Evolutionary conservation across 1,140 invertebrate species (phyloP), one percentile per base, ranked within the genome.

Genomic region (Cecropterus lyciades): DNA sequence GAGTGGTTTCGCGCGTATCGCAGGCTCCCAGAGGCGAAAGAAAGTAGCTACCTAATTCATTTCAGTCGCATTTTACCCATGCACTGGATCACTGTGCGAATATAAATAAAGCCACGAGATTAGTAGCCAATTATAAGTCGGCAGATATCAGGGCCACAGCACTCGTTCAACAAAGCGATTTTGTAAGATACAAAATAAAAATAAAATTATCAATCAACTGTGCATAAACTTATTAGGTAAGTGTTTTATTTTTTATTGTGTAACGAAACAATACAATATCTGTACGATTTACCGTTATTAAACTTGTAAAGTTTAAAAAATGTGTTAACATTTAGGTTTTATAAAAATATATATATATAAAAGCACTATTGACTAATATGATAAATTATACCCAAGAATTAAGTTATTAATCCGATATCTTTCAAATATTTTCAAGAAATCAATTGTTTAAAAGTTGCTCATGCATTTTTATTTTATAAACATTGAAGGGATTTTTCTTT

Each of bases 61-160:
- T 82, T 88, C 85, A 87, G 84, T 89, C 79, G 79, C 77, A 80
- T 75, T 78, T 76, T 77, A 72, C 53, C 67, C 79, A 79, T 77
- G 78, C 78, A 74, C 63, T 74, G 70, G 78, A 77, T 70, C 76
- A 79, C 73, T 82, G 75, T 77, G 68, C 55, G 74, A 82, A 79
- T 84, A 82, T 82, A 84, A 84, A 87, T 87, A 87, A 84, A 78
- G 43, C 70, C 65, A 64, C 65, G 68, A 74, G 65, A 78, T 79
- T 72, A 62, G 75, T 70, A 73, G 75, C 79, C 77, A 82, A 78
- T 80, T 79, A 83, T 79, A 83, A 73, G 82, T 67, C 60, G 57
- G 75, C 71, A 67, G 67, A 72, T 70, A 74, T 68, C 57, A 51
- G 46, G 42, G 37, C 52, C 42, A 49, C 14, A 14, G 65, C 55